These are phyloP conservation scores for Macrosiphum euphorbiae DNA, from an alignment of 2,888 invertebrate genomes.

Conservation along the genomic window DNA sequence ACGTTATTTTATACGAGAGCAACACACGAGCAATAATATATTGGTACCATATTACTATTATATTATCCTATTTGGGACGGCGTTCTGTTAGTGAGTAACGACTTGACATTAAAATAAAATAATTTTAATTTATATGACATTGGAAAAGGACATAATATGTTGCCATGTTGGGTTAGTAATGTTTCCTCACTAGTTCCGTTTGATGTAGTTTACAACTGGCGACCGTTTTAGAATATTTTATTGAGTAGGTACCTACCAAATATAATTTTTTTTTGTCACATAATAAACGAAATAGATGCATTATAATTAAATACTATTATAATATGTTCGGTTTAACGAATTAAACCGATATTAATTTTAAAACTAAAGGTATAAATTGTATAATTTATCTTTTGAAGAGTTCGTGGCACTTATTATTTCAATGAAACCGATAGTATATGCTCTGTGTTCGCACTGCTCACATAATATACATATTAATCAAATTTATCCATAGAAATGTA, in stretches of 20 bases:
- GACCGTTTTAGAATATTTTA: background rate
- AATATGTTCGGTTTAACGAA: background rate
- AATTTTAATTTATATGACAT: too few relatives aligned
- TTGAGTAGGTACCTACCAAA: background rate
- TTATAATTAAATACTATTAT: background rate
- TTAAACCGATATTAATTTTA: background rate
- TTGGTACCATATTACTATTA: background rate
- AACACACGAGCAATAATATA: background rate
- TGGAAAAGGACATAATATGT: too few relatives aligned
- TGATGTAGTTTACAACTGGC: too few relatives aligned
- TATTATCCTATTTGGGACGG: background rate
- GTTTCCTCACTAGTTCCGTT: too few relatives aligned
- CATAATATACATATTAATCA: background rate
- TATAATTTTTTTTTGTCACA: background rate
- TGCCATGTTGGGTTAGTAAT: too few relatives aligned
- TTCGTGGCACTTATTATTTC: background rate
- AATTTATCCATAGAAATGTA: background rate
- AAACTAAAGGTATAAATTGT: background rate
- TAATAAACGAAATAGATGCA: background rate
- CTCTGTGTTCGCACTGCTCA: background rate
- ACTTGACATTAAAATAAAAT: too few relatives aligned
- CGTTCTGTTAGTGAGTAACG: background rate
- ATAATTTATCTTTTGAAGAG: background rate
- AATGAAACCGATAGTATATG: background rate
- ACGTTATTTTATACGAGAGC: background rate